Percentiles rank a stretch among this genome's conserved stretches.
Conservation (phyloP, 2,797 vertebrate species). For the Anolis apletophallus region DNA sequence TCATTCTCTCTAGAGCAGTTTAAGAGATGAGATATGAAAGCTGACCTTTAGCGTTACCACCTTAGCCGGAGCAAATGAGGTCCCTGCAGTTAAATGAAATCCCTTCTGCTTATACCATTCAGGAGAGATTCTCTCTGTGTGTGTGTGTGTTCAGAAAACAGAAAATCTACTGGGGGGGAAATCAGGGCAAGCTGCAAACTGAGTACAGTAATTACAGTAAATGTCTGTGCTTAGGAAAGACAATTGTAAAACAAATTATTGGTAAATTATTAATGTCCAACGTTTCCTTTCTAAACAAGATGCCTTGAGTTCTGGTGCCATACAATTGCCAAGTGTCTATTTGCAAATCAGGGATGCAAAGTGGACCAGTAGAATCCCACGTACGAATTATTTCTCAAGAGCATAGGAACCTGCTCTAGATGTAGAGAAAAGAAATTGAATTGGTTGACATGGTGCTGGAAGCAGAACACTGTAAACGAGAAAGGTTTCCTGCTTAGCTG, state of each 20-base stretch:
- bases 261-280: conserved; percentile 36
- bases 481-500: not conserved
- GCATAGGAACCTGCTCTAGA: conserved; percentile 62
- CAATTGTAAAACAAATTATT: not conserved
- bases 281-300: conserved; percentile 35
- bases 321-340: conserved; percentile 33
- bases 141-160: not conserved
- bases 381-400: conserved; percentile 48
- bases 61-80: conserved; percentile 25
- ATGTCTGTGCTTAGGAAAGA: not conserved
- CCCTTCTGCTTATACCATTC: not conserved
- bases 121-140: not conserved
- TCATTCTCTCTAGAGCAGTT: conserved; percentile 32
- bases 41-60: conserved; percentile 33
- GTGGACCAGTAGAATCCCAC: conserved; percentile 34
- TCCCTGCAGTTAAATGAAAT: conserved; percentile 23
- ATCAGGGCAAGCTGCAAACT: no score
- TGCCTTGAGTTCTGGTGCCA: conserved; percentile 23
- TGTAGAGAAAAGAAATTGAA: conserved; percentile 50
- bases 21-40: conserved; percentile 25
- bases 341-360: conserved; percentile 58
- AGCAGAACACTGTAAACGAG: conserved; percentile 38
- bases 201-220: no score
- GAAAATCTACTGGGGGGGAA: not conserved
- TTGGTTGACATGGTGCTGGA: conserved; percentile 54